Evolutionary conservation across 2,113 vertebrate genomes (phyloP).

Genomic region (Lynx canadensis): DNA sequence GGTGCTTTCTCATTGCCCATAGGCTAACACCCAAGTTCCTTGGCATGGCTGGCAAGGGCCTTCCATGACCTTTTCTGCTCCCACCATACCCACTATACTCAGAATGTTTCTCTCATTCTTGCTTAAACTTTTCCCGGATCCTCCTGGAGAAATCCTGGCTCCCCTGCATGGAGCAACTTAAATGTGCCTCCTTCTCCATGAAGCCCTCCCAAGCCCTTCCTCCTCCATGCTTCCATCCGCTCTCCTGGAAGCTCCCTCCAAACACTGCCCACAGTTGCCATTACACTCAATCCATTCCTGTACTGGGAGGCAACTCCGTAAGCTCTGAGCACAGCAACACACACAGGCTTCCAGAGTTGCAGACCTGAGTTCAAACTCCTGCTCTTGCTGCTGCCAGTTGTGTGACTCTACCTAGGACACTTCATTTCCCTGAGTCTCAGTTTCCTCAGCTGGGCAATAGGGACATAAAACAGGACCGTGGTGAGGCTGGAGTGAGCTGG

Average conservation of each 20-base stretch:
- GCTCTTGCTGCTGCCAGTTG: neutral
- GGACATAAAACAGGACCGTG: neutral
- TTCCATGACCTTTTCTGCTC: neutral
- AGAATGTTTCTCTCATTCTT: neutral
- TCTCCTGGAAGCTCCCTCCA: neutral
- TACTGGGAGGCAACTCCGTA: neutral
- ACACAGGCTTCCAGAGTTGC: neutral
- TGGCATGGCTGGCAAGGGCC: neutral
- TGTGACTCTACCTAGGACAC: neutral
- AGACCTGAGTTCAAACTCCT: neutral
- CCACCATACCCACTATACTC: neutral
- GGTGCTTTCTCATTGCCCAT: neutral
- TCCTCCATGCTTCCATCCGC: neutral
- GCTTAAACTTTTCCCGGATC: neutral
- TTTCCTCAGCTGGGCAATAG: neutral
- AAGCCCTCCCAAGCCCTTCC: neutral
- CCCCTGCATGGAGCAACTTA: neutral
- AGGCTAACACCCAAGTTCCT: neutral
- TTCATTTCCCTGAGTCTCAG: slow-evolving; percentile 1
- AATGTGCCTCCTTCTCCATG: neutral
- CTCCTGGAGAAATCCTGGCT: neutral
- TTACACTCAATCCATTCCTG: neutral
- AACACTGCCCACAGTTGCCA: neutral
- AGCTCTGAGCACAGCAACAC: neutral
- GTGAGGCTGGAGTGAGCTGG: neutral